Conservation (phyloP, 2,113 vertebrate genomes). For the Clarias magur region DNA sequence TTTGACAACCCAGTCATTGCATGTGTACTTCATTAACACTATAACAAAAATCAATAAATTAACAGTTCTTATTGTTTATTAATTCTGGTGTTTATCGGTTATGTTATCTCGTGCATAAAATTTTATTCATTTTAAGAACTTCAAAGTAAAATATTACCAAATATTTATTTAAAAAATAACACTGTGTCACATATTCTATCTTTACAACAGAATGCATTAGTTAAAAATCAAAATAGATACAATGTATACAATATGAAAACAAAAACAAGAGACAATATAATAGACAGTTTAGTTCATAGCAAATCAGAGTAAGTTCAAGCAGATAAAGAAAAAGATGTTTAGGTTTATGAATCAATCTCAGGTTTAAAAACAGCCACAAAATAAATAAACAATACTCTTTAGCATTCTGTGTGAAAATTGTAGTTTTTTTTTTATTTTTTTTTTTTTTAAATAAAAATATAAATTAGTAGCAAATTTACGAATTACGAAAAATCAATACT, state of each 20-base stretch:
- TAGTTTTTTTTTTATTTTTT: no score
- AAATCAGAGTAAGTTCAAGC: background rate
- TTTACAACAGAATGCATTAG: background rate
- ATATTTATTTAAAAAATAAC: background rate
- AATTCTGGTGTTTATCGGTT: background rate
- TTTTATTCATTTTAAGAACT: background rate
- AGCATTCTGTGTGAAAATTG: background rate
- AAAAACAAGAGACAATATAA: background rate
- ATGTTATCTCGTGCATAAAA: background rate
- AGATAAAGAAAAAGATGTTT: background rate
- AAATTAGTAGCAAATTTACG: background rate
- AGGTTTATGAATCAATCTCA: background rate
- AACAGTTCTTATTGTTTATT: background rate
- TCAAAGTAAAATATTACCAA: background rate
- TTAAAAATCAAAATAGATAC: background rate
- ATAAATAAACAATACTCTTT: conserved; percentile 19
- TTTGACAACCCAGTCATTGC: background rate
- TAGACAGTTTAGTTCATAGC: background rate
- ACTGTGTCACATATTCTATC: background rate
- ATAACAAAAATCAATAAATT: background rate
- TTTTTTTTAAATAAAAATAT: background rate
- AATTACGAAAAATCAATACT: background rate
- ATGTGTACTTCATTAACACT: background rate
- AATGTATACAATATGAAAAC: background rate
- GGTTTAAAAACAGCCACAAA: background rate